Percentiles rank a stretch among this genome's conserved stretches.
These are phyloP conservation scores for Acromyrmex echinatior DNA, from an alignment of 1,140 invertebrate genomes.

Conservation along the genomic window DNA sequence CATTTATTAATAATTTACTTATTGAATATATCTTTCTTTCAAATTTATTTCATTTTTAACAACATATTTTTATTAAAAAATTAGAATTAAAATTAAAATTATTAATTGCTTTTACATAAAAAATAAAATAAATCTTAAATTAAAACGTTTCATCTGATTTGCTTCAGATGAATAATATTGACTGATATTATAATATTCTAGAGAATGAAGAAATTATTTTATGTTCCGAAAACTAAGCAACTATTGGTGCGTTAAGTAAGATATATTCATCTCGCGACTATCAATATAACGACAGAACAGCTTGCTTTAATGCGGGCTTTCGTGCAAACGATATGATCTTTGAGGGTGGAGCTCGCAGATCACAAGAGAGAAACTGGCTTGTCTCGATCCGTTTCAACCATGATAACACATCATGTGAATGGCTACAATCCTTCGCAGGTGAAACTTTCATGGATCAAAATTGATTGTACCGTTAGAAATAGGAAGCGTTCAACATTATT, in stretches of 20 bases:
- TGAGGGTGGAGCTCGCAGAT: constrained; percentile 36
- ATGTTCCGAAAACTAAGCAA: constrained; percentile 3
- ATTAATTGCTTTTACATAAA: background rate
- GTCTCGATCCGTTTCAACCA: constrained; percentile 20
- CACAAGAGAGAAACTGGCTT: constrained; percentile 38
- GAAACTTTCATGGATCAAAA: constrained; percentile 32
- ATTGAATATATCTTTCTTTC: background rate
- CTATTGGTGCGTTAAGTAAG: constrained; percentile 41
- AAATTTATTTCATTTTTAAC: background rate
- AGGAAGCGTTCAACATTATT: background rate
- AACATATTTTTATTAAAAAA: background rate
- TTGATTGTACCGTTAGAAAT: background rate
- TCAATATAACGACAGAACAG: constrained; percentile 47
- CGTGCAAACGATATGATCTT: constrained; percentile 45
- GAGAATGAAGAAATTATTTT: constrained; percentile 3
- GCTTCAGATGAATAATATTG: too few species aligned
- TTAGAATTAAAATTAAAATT: background rate
- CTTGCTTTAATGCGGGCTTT: constrained; percentile 42
- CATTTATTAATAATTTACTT: background rate
- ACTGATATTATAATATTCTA: background rate
- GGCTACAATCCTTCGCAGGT: constrained; percentile 2
- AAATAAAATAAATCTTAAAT: background rate
- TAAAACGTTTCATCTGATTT: background rate
- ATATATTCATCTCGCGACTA: constrained; percentile 32
- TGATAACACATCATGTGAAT: constrained; percentile 46